These are phyloP conservation scores for Cataglyphis livida DNA, from an alignment of 2,888 invertebrate genomes.

Conservation along the genomic window DNA sequence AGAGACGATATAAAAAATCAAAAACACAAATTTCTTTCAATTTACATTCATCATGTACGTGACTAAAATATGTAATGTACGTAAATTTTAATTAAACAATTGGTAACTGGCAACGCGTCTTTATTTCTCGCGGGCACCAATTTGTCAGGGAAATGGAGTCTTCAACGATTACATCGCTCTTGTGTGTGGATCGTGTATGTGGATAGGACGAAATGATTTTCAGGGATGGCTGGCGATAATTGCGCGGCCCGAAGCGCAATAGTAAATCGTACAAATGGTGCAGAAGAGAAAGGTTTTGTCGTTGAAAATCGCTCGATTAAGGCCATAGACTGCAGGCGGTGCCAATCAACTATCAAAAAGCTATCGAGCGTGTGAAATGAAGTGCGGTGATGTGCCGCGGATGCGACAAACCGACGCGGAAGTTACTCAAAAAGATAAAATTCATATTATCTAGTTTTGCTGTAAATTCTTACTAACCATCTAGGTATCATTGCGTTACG, in stretches of 20 bases:
- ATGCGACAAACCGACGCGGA: conserved; percentile 61
- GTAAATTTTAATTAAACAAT: conserved; percentile 35
- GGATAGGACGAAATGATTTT: conserved; percentile 35
- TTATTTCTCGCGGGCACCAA: conserved; percentile 11
- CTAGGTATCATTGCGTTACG: not conserved
- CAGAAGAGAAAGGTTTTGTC: conserved; percentile 55
- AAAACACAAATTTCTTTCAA: not conserved
- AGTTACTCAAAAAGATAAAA: conserved; percentile 59
- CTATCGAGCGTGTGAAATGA: conserved; percentile 58
- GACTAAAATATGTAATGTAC: not conserved
- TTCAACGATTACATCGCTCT: conserved; percentile 14
- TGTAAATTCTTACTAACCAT: not conserved
- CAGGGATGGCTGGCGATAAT: conserved; percentile 46
- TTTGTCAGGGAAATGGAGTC: conserved; percentile 38
- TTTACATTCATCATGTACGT: not conserved
- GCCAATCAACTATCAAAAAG: conserved; percentile 56
- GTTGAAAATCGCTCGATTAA: conserved; percentile 72
- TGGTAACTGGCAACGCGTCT: not conserved
- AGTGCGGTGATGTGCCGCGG: conserved; percentile 39
- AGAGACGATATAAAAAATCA: not conserved
- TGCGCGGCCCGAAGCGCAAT: conserved; percentile 44
- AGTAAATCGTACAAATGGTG: conserved; percentile 53
- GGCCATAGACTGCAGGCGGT: conserved; percentile 61
- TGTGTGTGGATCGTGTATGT: not conserved
- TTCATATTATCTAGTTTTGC: conserved; percentile 21